Evolutionary conservation across 1,140 invertebrate genomes (phyloP).

Genomic region (Phocides pigmalion): DNA sequence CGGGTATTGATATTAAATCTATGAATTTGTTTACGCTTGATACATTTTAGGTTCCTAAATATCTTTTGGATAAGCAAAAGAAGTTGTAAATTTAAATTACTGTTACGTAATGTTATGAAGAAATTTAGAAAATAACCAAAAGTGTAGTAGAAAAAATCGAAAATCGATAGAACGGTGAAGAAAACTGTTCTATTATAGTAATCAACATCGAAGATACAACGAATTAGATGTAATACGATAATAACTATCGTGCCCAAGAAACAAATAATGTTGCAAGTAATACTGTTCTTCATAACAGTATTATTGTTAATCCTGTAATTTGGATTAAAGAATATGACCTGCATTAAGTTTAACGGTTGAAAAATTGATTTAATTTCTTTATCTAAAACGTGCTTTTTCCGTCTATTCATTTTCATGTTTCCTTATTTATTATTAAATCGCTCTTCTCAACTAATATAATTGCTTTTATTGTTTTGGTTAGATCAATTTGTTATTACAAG

Average conservation of each 20-base stretch:
- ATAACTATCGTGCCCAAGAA: neutral
- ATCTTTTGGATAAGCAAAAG: constrained; percentile 7
- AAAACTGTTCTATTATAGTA: neutral
- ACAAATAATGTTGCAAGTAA: neutral
- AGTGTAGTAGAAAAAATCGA: constrained; percentile 17
- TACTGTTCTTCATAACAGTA: neutral
- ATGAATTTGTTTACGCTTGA: neutral
- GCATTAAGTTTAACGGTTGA: constrained; percentile 11
- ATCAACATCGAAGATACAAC: neutral
- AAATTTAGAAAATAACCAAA: constrained; percentile 3
- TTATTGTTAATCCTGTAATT: constrained; percentile 1
- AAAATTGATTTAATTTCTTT: neutral
- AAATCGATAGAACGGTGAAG: constrained; percentile 4
- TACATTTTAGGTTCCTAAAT: neutral
- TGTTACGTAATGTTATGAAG: neutral
- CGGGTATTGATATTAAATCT: constrained; percentile 11
- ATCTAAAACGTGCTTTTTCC: neutral
- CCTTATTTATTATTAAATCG: neutral
- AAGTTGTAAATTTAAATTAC: constrained; percentile 6
- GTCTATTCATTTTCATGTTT: neutral
- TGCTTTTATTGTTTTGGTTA: too few species aligned
- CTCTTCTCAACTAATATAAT: too few species aligned
- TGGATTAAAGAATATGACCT: constrained; percentile 9
- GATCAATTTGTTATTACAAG: too few species aligned
- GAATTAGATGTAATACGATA: constrained; percentile 5